A percentile compares a stretch with the other conserved stretches of the same genome.
These are phyloP conservation scores for Actinemys pallida DNA, from an alignment of 2,113 vertebrate genomes.

Conservation along the genomic window DNA sequence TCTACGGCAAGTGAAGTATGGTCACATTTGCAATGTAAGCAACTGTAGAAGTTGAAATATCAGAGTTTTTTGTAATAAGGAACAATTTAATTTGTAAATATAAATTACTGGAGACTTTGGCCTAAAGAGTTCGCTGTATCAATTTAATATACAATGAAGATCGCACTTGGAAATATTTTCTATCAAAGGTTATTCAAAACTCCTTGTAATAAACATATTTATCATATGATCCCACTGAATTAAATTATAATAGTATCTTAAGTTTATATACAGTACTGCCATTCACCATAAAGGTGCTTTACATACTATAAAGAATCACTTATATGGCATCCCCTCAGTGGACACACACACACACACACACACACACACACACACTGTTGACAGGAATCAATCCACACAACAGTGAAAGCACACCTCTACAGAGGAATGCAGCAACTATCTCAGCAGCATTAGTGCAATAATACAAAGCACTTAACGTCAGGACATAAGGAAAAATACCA, in stretches of 20 bases:
- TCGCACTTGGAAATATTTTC: neutral
- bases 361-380: neutral
- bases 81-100: neutral
- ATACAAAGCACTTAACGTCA: conserved; percentile 37
- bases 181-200: neutral
- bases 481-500: neutral
- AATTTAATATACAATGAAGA: neutral
- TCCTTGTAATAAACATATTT: neutral
- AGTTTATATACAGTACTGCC: neutral
- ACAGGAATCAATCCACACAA: neutral
- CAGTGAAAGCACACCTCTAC: neutral
- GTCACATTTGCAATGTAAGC: conserved; percentile 31
- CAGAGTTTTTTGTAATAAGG: neutral
- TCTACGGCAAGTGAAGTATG: conserved; percentile 54
- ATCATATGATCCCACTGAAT: neutral
- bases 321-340: neutral
- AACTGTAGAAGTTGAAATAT: conserved; percentile 43
- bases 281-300: neutral
- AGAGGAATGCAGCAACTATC: neutral
- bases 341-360: neutral
- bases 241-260: neutral
- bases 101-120: neutral
- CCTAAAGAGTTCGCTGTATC: neutral
- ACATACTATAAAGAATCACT: neutral
- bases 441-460: neutral